Evolutionary conservation across 1,140 invertebrate species (phyloP).

Genomic region (Macrosteles quadrilineatus): DNA sequence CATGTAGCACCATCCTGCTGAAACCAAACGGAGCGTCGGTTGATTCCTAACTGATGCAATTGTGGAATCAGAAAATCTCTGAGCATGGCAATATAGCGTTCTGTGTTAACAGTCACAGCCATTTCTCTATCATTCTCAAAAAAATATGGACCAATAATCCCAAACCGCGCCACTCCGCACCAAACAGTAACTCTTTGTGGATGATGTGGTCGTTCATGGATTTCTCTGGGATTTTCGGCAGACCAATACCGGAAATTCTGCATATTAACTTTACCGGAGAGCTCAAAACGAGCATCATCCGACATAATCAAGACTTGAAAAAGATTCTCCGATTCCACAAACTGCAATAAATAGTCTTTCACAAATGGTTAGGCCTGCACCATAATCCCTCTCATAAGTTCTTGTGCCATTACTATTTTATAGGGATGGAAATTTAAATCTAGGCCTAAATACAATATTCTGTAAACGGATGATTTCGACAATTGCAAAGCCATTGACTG

Average conservation of each 20-base stretch:
- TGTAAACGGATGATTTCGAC: not conserved
- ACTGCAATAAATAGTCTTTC: not conserved
- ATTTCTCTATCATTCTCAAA: not conserved
- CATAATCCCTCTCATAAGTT: not conserved
- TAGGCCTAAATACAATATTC: not conserved
- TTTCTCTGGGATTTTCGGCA: not conserved
- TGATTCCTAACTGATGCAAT: not conserved
- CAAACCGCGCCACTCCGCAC: not conserved
- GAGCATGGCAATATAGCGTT: slow-evolving; percentile 9
- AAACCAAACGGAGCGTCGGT: not conserved
- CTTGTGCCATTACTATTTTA: not conserved
- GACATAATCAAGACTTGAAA: not conserved
- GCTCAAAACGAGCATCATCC: not conserved
- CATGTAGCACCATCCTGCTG: not conserved
- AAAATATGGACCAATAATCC: not conserved
- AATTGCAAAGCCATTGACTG: not conserved
- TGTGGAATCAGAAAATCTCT: slow-evolving; percentile 5
- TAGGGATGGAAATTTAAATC: slow-evolving; percentile 2
- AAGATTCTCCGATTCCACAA: not conserved
- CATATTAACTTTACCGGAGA: not conserved
- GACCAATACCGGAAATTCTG: slow-evolving; percentile 4
- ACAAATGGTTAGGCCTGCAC: not conserved
- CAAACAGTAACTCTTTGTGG: not conserved
- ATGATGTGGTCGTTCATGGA: not conserved
- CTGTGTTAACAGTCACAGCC: not conserved